Percentiles rank a stretch among this genome's conserved stretches.
phyloP scores from a whole-genome alignment of 1,140 invertebrate genomes.

The Rhagoletis pomonella region DNA sequence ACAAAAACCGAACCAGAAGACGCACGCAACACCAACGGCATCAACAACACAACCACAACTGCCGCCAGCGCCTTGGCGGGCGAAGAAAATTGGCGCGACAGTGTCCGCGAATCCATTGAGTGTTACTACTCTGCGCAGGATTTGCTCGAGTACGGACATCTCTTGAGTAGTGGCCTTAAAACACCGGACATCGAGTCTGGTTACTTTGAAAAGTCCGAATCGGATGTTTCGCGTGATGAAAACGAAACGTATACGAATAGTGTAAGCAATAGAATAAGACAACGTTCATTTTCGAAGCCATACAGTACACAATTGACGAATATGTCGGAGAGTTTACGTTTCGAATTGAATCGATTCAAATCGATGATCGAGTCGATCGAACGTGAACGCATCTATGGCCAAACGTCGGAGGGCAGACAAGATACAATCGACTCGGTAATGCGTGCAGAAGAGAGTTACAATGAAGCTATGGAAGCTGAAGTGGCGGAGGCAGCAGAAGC shows the following conservation, averaged over 20 bases:
- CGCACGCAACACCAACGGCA: neutral
- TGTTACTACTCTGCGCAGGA: slow-evolving; percentile 71
- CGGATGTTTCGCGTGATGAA: slow-evolving; percentile 61
- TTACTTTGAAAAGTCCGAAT: slow-evolving; percentile 69
- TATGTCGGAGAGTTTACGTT: slow-evolving; percentile 65
- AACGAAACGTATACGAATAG: slow-evolving; percentile 59
- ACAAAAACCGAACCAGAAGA: neutral
- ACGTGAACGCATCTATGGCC: slow-evolving; percentile 47
- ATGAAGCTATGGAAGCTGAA: slow-evolving; percentile 45
- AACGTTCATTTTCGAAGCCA: slow-evolving; percentile 40
- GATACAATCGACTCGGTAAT: slow-evolving; percentile 1
- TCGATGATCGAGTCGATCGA: slow-evolving; percentile 67
- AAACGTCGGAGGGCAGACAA: neutral
- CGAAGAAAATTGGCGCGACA: slow-evolving; percentile 57
- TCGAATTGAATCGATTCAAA: slow-evolving; percentile 67
- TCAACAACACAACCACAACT: slow-evolving; percentile 14
- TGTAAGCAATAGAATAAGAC: neutral
- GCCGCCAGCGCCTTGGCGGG: neutral
- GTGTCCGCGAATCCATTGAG: slow-evolving; percentile 68
- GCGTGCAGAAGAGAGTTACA: slow-evolving; percentile 26
- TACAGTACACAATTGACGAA: slow-evolving; percentile 55
- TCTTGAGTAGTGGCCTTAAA: slow-evolving; percentile 64
- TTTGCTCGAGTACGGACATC: slow-evolving; percentile 68
- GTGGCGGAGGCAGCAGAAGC: neutral
- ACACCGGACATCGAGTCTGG: slow-evolving; percentile 70